Conservation (phyloP, 1,140 invertebrate genomes). For the Delia radicum region DNA sequence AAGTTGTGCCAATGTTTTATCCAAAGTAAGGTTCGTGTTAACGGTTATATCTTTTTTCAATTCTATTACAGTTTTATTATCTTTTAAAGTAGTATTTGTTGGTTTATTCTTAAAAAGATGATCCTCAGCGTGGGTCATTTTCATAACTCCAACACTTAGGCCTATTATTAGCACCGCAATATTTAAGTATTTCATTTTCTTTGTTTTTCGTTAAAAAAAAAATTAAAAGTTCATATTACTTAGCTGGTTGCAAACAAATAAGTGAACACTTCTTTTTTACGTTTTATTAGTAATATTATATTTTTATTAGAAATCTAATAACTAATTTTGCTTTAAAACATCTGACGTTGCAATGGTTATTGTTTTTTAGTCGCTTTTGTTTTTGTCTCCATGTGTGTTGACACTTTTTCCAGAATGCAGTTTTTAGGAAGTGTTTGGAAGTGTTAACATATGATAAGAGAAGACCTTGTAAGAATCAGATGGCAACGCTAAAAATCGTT, state of each 20-base stretch:
- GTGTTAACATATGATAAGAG: no score
- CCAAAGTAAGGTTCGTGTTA: not conserved
- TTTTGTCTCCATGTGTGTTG: not conserved
- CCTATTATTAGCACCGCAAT: not conserved
- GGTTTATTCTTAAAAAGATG: not conserved
- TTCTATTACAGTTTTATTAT: not conserved
- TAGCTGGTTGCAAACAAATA: not conserved
- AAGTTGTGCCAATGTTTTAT: not conserved
- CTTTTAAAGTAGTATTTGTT: not conserved
- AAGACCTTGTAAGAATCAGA: no score
- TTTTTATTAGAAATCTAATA: not conserved
- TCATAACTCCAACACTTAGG: not conserved
- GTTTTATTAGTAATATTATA: not conserved
- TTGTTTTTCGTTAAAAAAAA: not conserved
- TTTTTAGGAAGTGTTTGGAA: not conserved
- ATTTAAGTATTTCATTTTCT: not conserved
- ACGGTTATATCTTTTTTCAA: constrained; percentile 6
- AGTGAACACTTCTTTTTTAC: not conserved
- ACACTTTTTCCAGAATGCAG: not conserved
- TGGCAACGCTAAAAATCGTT: not conserved
- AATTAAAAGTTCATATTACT: not conserved
- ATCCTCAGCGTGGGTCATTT: not conserved
- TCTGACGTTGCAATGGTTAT: not conserved
- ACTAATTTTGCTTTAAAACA: not conserved
- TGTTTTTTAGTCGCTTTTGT: not conserved